Percentiles rank a stretch among this genome's conserved stretches.
Evolutionary conservation across 1,140 invertebrate species (phyloP).

Genomic region (Bombus polaris): DNA sequence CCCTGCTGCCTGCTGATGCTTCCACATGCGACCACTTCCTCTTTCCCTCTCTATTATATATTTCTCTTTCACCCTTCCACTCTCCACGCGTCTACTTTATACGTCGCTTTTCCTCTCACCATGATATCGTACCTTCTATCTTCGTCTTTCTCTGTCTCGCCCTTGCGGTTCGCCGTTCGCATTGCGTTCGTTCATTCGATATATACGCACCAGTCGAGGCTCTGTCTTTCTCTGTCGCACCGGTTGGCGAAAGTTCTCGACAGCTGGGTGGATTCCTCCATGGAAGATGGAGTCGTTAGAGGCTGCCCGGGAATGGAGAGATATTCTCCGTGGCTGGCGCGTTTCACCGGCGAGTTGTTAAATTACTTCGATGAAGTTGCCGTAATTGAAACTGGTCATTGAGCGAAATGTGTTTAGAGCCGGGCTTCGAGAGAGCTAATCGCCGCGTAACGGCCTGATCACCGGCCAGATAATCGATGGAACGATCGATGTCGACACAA

Average conservation of each 20-base stretch:
- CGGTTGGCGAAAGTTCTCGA: conserved; percentile 43
- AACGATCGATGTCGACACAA: neutral
- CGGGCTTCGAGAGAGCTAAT: conserved; percentile 16
- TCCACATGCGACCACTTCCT: conserved; percentile 58
- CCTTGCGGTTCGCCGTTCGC: neutral
- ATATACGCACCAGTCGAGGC: neutral
- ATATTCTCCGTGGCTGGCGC: conserved; percentile 4
- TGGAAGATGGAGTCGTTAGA: conserved; percentile 62
- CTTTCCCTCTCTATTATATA: conserved; percentile 9
- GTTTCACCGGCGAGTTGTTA: neutral
- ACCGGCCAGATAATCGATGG: neutral
- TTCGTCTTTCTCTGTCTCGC: neutral
- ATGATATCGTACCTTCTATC: neutral
- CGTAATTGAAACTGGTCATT: conserved; percentile 35
- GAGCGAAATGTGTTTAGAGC: conserved; percentile 24
- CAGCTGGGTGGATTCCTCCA: conserved; percentile 57
- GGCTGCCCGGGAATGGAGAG: conserved; percentile 41
- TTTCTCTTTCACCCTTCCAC: neutral
- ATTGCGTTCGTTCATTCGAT: neutral
- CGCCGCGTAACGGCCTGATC: neutral
- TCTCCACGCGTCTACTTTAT: neutral
- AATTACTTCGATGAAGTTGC: conserved; percentile 23
- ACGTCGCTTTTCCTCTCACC: neutral
- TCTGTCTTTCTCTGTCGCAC: neutral
- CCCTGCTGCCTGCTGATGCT: conserved; percentile 53